Evolutionary conservation across 37 sponge, comb jelly and placozoan species (phyloP).

Genomic region (Cladorhizidae sp.): DNA sequence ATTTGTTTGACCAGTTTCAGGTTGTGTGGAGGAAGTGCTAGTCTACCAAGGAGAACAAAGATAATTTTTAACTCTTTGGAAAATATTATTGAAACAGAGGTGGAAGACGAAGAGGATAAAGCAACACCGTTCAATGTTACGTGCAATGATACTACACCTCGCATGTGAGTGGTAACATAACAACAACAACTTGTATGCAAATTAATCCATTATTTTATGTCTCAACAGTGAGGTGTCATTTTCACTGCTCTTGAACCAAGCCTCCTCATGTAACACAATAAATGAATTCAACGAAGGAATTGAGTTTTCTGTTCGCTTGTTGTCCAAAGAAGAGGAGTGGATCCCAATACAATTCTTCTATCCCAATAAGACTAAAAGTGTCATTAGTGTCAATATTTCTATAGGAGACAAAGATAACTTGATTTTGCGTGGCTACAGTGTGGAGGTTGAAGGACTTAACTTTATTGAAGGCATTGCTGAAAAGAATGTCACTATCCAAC

Average conservation of each 20-base stretch:
- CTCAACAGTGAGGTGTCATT: not conserved
- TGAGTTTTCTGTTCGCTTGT: not conserved
- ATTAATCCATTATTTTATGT: not conserved
- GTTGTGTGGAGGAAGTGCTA: constrained; percentile 22
- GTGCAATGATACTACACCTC: not conserved
- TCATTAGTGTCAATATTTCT: not conserved
- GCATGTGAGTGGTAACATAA: not conserved
- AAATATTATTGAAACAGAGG: not conserved
- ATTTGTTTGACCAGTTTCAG: not conserved
- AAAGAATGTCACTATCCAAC: not conserved
- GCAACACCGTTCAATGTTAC: not conserved
- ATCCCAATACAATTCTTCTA: constrained; percentile 3
- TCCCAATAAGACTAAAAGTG: not conserved
- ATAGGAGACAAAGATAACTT: not conserved
- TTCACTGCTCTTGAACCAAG: not conserved
- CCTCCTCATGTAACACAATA: too few species aligned
- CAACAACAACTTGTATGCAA: not conserved
- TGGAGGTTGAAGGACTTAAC: not conserved
- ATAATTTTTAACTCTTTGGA: not conserved
- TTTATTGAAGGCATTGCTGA: not conserved
- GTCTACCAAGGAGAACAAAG: not conserved
- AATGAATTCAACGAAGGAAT: constrained; percentile 12
- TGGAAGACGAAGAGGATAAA: not conserved
- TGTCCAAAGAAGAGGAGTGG: not conserved
- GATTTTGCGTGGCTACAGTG: constrained; percentile 8